Evolutionary conservation across 2,797 vertebrate genomes (phyloP), one percentile per base, ranked within the genome.

Genomic region (Hipposideros larvatus): DNA sequence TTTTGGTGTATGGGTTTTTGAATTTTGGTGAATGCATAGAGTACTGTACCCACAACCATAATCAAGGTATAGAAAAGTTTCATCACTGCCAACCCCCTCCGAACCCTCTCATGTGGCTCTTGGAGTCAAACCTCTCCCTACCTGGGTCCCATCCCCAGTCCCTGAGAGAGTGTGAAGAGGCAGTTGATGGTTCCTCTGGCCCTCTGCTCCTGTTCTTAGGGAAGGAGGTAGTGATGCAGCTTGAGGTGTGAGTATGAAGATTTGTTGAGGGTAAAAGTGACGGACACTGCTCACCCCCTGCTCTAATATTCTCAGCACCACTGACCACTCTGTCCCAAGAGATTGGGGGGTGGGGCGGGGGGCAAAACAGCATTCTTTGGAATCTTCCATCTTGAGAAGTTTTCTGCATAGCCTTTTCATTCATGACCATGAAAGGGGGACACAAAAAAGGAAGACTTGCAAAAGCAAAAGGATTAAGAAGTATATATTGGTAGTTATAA

Each of bases 331-430:
- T 59, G 73, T 82, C 37, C 26, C 24, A 68, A 89, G 70, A 93
- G 11, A 61, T 1, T 53, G 24, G 4, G 71, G 26, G 46, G 7
- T 34, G 11, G 37, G 37, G 37, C 37, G 68, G 26, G 26, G 46
- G 11, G 46, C 46, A 13, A 51, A 51, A 66, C 22, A 57, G 22
- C 4, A 31, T 53, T 66, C 10, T 43, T 77, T 87, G 91, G 22
- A 28, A 46, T 37, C 74, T 71, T 26, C 21, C 28, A 22, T 83
- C 7, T 5, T 53, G 28, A 70, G 53, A 65, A 5, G 24, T 61
- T 87, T 68, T 88, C 55, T 85, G 9, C 8, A 37, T 22, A 80
- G 34, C 2, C 6, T 96, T 53, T 87, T 83, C 22, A 14, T 43
- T 78, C 34, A 43, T 71, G 73, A 21, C 28, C 11, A 7, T 4